These are phyloP conservation scores for Cacajao melanocephalus DNA, from an alignment of 2,797 vertebrate species.

Conservation along the genomic window DNA sequence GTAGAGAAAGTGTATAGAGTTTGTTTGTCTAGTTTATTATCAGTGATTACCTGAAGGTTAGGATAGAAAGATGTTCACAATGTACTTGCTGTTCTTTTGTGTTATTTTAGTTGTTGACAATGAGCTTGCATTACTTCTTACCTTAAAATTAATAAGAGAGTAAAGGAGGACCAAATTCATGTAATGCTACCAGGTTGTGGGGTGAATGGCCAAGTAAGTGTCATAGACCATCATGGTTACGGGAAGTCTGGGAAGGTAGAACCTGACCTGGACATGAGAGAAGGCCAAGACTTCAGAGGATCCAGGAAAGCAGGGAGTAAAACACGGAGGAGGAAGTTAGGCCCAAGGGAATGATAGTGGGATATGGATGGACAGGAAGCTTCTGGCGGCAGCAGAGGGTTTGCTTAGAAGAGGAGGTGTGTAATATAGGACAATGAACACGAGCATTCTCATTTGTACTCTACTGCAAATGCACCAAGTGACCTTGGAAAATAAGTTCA, in stretches of 20 bases:
- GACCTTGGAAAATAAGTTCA: not conserved
- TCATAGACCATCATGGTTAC: not conserved
- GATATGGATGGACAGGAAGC: not conserved
- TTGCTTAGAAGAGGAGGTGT: not conserved
- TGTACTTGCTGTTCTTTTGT: not conserved
- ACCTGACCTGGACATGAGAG: not conserved
- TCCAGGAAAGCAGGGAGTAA: not conserved
- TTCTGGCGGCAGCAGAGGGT: not conserved
- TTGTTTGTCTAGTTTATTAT: not conserved
- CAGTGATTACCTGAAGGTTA: not conserved
- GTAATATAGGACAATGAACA: no score
- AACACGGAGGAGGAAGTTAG: not conserved
- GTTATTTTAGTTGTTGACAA: conserved; percentile 44
- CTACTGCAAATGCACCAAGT: not conserved
- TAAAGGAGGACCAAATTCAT: not conserved
- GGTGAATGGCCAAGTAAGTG: not conserved
- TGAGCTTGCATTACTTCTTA: not conserved
- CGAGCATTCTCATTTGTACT: not conserved
- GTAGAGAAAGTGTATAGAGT: not conserved
- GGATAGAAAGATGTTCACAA: not conserved
- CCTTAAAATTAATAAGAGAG: not conserved
- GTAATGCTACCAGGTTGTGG: not conserved
- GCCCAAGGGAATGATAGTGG: not conserved
- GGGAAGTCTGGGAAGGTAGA: not conserved
- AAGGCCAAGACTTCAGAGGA: not conserved